Base-by-base conservation (phyloP, 2,113 vertebrate genomes). In the Triplophysa dalaica region DNA sequence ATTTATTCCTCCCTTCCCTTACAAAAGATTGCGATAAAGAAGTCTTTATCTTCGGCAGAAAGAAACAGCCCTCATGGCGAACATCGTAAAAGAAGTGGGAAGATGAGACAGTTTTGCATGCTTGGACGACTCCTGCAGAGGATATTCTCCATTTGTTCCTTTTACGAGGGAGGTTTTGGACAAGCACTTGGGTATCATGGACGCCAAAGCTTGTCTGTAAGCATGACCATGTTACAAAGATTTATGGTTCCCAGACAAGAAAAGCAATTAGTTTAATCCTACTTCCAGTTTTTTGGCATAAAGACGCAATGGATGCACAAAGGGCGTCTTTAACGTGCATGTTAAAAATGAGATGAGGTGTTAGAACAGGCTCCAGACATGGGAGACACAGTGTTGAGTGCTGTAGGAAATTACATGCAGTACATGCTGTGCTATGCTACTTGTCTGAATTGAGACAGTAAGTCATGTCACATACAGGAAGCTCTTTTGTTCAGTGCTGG, bases 1-100 rank as follows among this genome's bases (percentile, higher is more conserved):
- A 88, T 89, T 43, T 16, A 1, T 12, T 50, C 65, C 33, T 76
- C 52, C 69, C 64, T 29, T 41, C 62, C 48, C 75, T 63, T 86
- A 85, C 85, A 85, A 82, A 85, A 86, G 86, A 87, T 29, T 52
- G 72, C 22, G 69, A 87, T 89, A 87, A 86, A 84, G 63, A 16
- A 0, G 4, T 74, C 78, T 85, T 87, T 87, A 89, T 90, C 87
- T 82, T 41, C 70, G 14, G 70, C 33, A 54, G 13, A 33, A 19
- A 33, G 54, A 83, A 81, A 86, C 80, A 79, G 21, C 60, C 74
- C 62, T 77, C 60, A 54, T 14, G 43, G 64, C 50, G 64, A 58
- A 43, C 24, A 48, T 38, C 8, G 68, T 85, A 85, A 87, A 89
- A 45, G 10, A 50, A 73, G 60, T 77, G 62, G 61, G 45, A 22